Evolutionary conservation across 2,888 invertebrate genomes (phyloP), one percentile per base, ranked within the genome.

Genomic region (Ceramica pisi): DNA sequence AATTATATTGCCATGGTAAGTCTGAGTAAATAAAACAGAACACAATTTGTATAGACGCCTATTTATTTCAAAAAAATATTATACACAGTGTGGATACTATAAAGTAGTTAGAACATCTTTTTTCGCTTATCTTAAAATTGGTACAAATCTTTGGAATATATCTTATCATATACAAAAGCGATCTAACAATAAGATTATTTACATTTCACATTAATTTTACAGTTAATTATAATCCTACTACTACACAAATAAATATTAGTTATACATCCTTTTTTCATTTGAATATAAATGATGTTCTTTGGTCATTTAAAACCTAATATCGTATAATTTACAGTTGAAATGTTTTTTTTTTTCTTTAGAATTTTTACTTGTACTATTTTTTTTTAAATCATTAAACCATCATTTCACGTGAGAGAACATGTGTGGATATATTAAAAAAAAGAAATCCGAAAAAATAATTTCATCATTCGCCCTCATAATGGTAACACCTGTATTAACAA

Each of bases 121-220:
- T 65, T n/a, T 53, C 55, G 4, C 68, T 80, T 73, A 50, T 67
- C 53, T 59, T 72, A 71, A 66, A 73, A 75, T 81, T 81, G 83
- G 84, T 84, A 84, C 83, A 83, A 76, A 83, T 83, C 67, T 83
- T 83, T 84, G 84, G 84, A 85, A 84, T 85, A 81, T 85, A 74
- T 48, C 57, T 70, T 76, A 75, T 12, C 31, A 66, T 62, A 67
- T 80, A 80, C 44, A 78, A 69, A 83, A 81, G 71, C 56, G 12
- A 53, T 46, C 59, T 71, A 69, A 50, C 46, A 51, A 48, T 64
- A 69, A 69, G 67, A 55, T 68, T 73, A 80, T 71, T 75, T 75
- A 81, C 70, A 80, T 74, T 67, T 57, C 50, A 75, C 60, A 75
- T 64, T 61, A 55, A 71, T 57, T 74, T 69, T 73, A 63, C 71